Evolutionary conservation across 2,113 vertebrate species (phyloP), one percentile per base, ranked within the genome.

Genomic region (Vidua macroura): DNA sequence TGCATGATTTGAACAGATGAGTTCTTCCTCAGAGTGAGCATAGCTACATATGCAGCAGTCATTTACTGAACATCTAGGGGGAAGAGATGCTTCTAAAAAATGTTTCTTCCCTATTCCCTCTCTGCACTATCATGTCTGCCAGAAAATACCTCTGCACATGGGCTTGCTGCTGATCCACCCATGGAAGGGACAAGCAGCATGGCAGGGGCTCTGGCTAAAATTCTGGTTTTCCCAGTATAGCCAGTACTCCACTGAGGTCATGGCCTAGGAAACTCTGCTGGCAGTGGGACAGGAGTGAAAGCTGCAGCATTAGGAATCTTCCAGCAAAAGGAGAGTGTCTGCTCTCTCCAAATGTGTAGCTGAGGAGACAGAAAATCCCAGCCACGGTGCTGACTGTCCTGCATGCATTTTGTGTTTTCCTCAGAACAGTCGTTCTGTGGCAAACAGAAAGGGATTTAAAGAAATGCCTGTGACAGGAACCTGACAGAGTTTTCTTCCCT

Each of bases 1-100:
- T 35, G 63, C 62, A 6, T 91, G 79, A 84, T 92, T 83, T 81
- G 86, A 96, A 91, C 94, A 95, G 93, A 91, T 94, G 92, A 93
- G 85, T 78, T 95, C 93, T 75, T 93, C 56, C 93, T 92, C 72
- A 41, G 52, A 79, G 81, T 83, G 95, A 92, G 85, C 90, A 39
- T 37, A 80, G 69, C 90, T 90, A 60, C 92, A 90, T 94, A 78
- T 94, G 95, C 88, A 95, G 84, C 83, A 86, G 64, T 83, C 92
- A 88, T 91, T 95, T 92, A 73, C 73, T 60, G 41, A 93, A 74
- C 62, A 64, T 96, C 83, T 87, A 4, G 53, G 86, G 94, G 78
- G 55, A 92, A 85, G 79, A 82, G 58, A 35, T 56, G 37, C 82
- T 94, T 90, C 62, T 62, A 74, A 44, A 87, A 88, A 69, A 74